Evolutionary conservation across 92 coral and sea anemone genomes (phyloP).

Genomic region (Virgularia gustaviana): DNA sequence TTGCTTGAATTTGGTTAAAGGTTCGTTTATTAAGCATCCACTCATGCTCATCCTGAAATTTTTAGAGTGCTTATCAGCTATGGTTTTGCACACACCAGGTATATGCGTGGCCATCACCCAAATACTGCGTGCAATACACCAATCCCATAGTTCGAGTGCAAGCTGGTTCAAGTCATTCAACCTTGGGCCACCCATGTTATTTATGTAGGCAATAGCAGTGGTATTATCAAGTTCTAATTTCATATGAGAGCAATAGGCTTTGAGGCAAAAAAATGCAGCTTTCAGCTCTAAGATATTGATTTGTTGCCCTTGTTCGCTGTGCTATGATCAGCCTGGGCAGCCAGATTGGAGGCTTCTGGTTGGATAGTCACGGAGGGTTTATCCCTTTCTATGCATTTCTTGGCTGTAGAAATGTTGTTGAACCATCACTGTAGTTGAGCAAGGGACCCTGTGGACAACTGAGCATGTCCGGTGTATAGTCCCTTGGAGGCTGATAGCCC

Average conservation of each 20-base stretch:
- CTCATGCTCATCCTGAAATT: slow-evolving; percentile 59
- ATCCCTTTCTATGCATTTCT: slow-evolving; percentile 38
- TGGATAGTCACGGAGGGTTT: slow-evolving; percentile 48
- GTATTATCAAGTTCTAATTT: slow-evolving; percentile 50
- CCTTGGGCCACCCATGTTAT: slow-evolving; percentile 57
- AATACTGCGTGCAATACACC: slow-evolving; percentile 50
- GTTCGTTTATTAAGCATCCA: slow-evolving; percentile 48
- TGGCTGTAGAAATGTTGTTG: slow-evolving; percentile 34
- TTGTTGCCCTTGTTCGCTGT: slow-evolving; percentile 38
- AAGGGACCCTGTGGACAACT: slow-evolving; percentile 14
- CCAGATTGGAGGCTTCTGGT: slow-evolving; percentile 59
- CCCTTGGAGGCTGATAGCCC: slow-evolving; percentile 38
- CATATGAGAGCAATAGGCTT: slow-evolving; percentile 52
- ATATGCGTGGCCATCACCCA: slow-evolving; percentile 66
- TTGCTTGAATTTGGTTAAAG: slow-evolving; percentile 33
- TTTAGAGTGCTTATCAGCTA: slow-evolving; percentile 57
- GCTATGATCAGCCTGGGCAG: slow-evolving; percentile 57
- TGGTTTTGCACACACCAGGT: slow-evolving; percentile 37
- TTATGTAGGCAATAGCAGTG: slow-evolving; percentile 52
- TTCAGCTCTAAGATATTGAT: slow-evolving; percentile 53
- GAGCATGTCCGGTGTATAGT: neutral
- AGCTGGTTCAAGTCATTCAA: slow-evolving; percentile 46
- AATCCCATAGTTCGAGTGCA: slow-evolving; percentile 53
- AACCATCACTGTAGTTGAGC: slow-evolving; percentile 36
- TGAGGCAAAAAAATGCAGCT: slow-evolving; percentile 62